These are phyloP conservation scores for Thumatha senex DNA, from an alignment of 2,888 invertebrate genomes.

Conservation along the genomic window DNA sequence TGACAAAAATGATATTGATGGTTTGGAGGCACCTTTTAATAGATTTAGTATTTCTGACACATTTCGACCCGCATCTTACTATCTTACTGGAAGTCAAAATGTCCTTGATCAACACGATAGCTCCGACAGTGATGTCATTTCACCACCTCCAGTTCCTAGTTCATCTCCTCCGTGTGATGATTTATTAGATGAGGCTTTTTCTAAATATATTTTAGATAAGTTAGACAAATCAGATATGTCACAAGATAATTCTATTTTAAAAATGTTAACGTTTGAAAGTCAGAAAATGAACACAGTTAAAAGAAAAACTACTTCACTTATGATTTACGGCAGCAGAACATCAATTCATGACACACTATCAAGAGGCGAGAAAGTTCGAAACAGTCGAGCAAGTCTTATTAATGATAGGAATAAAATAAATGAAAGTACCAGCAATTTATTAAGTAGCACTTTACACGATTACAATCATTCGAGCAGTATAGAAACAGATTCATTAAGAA, in stretches of 20 bases:
- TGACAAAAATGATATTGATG: slow-evolving; percentile 91
- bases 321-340: slow-evolving; percentile 79
- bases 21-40: slow-evolving; percentile 85
- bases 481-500: slow-evolving; percentile 73
- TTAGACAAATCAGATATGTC: slow-evolving; percentile 75
- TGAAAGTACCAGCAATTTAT: slow-evolving; percentile 49
- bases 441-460: slow-evolving; percentile 61
- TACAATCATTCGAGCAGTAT: slow-evolving; percentile 63
- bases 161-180: slow-evolving; percentile 90
- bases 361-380: slow-evolving; percentile 76
- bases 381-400: slow-evolving; percentile 72
- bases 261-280: slow-evolving; percentile 75
- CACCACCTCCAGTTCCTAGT: slow-evolving; percentile 91
- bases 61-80: slow-evolving; percentile 94
- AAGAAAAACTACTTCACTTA: slow-evolving; percentile 75
- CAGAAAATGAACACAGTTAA: slow-evolving; percentile 73
- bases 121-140: slow-evolving; percentile 90
- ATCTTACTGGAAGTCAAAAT: slow-evolving; percentile 87
- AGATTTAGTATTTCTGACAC: slow-evolving; percentile 94
- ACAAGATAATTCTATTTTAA: slow-evolving; percentile 75
- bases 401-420: slow-evolving; percentile 60
- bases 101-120: slow-evolving; percentile 89
- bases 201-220: slow-evolving; percentile 80
- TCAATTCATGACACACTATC: slow-evolving; percentile 80
- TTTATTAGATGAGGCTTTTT: slow-evolving; percentile 84